A percentile compares a stretch with the other conserved stretches of the same genome.
phyloP scores from a whole-genome alignment of 2,113 vertebrate species.

The Bettongia penicillata region DNA sequence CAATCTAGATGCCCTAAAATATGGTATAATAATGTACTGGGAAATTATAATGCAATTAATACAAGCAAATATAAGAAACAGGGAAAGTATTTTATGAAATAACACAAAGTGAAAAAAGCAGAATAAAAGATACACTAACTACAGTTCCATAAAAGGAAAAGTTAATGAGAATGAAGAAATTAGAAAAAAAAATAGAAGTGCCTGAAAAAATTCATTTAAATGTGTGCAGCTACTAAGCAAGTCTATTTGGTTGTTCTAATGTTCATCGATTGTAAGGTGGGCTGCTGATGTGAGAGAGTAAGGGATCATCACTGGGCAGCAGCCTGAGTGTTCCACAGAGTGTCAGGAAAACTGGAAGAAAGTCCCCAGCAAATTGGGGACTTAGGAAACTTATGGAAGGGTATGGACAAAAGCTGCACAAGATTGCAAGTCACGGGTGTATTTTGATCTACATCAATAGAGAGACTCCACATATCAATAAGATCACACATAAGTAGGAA shows the following conservation, averaged over 20 bases:
- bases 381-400: not conserved
- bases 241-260: not conserved
- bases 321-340: not conserved
- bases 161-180: not conserved
- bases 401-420: not conserved
- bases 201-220: not conserved
- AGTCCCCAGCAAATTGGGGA: not conserved
- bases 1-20: not conserved
- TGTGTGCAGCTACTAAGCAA: not conserved
- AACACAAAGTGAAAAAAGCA: not conserved
- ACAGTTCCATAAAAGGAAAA: not conserved
- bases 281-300: not conserved
- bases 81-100: not conserved
- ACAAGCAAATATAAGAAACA: not conserved
- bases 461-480: not conserved
- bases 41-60: not conserved
- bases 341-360: not conserved
- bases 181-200: not conserved
- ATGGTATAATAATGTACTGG: not conserved
- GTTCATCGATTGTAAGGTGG: not conserved
- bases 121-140: not conserved
- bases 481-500: not conserved
- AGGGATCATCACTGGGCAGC: not conserved
- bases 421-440: not conserved
- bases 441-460: not conserved